These are phyloP conservation scores for Latrodectus elegans DNA, from an alignment of 2,888 invertebrate species.

Conservation along the genomic window DNA sequence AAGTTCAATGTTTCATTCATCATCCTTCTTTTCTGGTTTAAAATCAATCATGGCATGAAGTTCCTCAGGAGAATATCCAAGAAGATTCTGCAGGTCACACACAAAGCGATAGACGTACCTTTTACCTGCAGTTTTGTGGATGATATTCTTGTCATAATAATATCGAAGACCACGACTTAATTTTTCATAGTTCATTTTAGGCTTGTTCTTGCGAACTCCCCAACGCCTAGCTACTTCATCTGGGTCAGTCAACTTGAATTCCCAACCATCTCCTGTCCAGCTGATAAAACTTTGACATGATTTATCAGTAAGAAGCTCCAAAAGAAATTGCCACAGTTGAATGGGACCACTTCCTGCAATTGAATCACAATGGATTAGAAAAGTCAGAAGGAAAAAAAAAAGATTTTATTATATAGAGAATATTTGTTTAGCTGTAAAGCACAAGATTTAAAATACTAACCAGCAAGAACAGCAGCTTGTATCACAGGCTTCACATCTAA, in stretches of 20 bases:
- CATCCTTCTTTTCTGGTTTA: constrained; percentile 95
- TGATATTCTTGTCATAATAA: constrained; percentile 99
- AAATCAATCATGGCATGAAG: constrained; percentile 96
- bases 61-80: constrained; percentile 97
- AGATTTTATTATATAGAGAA: not conserved
- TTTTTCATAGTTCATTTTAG: constrained; percentile 99
- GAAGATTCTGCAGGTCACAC: constrained; percentile 94
- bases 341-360: constrained; percentile 87
- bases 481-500: constrained; percentile 79
- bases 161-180: constrained; percentile 95
- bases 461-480: constrained; percentile 80
- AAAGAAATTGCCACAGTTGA: constrained; percentile 97
- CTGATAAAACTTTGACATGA: constrained; percentile 97
- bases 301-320: constrained; percentile 96
- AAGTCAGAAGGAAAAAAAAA: not conserved
- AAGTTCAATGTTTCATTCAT: constrained; percentile 78
- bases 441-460: constrained; percentile 72
- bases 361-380: not conserved
- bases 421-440: not conserved
- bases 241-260: constrained; percentile 97
- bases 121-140: constrained; percentile 98
- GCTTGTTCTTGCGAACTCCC: constrained; percentile 93
- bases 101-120: constrained; percentile 99
- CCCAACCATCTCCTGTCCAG: constrained; percentile 99
- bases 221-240: constrained; percentile 97